These are phyloP conservation scores for Geopemphigus sp. DNA, from an alignment of 1,140 invertebrate genomes.

Conservation along the genomic window DNA sequence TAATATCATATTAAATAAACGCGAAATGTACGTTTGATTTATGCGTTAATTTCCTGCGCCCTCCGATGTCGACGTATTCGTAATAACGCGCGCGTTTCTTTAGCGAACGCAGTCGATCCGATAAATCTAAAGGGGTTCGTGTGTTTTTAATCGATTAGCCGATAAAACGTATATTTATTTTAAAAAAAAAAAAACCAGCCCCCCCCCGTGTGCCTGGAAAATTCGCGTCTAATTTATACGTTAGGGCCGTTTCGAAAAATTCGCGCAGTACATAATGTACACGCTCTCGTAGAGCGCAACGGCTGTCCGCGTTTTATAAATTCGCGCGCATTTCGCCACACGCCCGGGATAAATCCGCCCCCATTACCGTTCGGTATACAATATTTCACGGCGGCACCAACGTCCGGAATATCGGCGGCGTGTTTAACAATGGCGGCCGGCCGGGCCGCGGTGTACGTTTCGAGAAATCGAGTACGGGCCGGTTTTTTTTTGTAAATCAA, in stretches of 20 bases:
- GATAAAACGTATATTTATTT: too few relatives aligned
- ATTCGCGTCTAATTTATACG: too few relatives aligned
- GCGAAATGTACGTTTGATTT: constrained; percentile 1
- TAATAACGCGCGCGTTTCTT: not conserved
- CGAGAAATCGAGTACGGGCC: not conserved
- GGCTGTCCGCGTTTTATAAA: not conserved
- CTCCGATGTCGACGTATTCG: not conserved
- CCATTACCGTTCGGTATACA: not conserved
- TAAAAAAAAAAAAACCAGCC: too few relatives aligned
- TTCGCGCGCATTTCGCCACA: not conserved
- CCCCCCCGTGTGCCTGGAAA: too few relatives aligned
- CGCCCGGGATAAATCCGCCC: not conserved
- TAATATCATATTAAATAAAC: too few relatives aligned
- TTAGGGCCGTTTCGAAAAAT: too few relatives aligned
- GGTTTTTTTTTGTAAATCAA: constrained; percentile 16
- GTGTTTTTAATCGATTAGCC: too few relatives aligned
- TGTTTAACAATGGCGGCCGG: not conserved
- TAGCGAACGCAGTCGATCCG: not conserved
- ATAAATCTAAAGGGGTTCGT: not conserved
- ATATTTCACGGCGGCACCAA: not conserved
- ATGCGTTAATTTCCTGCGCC: constrained; percentile 16
- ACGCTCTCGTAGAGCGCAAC: too few relatives aligned
- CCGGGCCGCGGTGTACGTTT: not conserved
- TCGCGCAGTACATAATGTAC: too few relatives aligned
- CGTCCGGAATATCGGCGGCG: not conserved